These are phyloP conservation scores for Zaprionus camerounensis DNA, from an alignment of 1,140 invertebrate genomes.

Conservation along the genomic window DNA sequence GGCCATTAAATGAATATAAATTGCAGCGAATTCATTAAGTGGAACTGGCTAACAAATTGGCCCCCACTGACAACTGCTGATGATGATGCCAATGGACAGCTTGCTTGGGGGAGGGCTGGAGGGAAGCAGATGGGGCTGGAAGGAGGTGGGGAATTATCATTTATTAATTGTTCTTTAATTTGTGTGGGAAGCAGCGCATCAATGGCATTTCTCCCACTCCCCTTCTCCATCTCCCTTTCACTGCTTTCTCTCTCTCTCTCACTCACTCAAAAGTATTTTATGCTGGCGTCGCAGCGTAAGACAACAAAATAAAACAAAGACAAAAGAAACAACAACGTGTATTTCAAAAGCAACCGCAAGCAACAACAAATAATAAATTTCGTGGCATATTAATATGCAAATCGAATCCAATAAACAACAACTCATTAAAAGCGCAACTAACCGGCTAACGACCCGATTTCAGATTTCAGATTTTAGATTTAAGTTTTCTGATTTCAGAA, in stretches of 20 bases:
- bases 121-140: background rate
- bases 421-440: constrained; percentile 77
- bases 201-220: constrained; percentile 22
- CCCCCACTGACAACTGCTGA: constrained; percentile 36
- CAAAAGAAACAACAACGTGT: constrained; percentile 2
- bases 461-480: constrained; percentile 1
- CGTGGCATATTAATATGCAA: constrained; percentile 68
- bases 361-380: constrained; percentile 74
- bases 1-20: constrained; percentile 72
- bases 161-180: constrained; percentile 82
- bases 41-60: constrained; percentile 41
- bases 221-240: constrained; percentile 16
- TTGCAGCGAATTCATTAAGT: constrained; percentile 65
- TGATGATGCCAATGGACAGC: constrained; percentile 33
- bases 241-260: background rate
- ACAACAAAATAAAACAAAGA: constrained; percentile 12
- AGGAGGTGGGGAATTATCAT: constrained; percentile 59
- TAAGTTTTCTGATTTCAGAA: background rate
- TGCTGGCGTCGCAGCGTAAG: constrained; percentile 12
- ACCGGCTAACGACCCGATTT: constrained; percentile 50
- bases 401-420: constrained; percentile 75
- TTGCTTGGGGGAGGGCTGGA: background rate
- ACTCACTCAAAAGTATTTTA: background rate
- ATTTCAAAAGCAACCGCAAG: constrained; percentile 24
- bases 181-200: constrained; percentile 74